phyloP scores from a whole-genome alignment of 2,888 invertebrate genomes.

The Ophioninae sp. region DNA sequence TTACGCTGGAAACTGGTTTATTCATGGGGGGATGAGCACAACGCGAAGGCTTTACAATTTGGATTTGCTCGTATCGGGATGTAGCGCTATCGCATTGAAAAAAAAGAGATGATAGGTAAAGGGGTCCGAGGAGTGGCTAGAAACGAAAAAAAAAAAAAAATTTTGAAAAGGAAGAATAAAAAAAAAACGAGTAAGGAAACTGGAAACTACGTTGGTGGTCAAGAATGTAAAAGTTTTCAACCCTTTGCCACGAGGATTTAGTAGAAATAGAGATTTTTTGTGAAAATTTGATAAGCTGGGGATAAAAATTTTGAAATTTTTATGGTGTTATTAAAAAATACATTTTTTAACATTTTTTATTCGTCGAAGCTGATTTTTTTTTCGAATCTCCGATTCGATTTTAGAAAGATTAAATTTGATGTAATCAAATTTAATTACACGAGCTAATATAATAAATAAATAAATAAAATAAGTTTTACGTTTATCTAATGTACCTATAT shows the following conservation, averaged over 20 bases:
- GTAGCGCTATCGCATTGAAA: constrained; percentile 10
- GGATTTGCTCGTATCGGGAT: constrained; percentile 1
- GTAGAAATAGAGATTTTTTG: neutral
- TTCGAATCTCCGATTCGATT: too few relatives aligned
- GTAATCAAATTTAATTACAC: too few relatives aligned
- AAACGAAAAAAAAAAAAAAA: constrained; percentile 35
- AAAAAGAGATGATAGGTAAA: constrained; percentile 1
- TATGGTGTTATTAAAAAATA: too few relatives aligned
- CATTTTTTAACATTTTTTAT: too few relatives aligned
- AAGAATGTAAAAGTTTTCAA: constrained; percentile 25
- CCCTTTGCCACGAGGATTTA: constrained; percentile 30
- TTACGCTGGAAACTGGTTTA: constrained; percentile 56
- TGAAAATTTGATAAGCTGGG: neutral
- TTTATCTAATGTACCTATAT: too few relatives aligned
- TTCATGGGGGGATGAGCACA: constrained; percentile 30
- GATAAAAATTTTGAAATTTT: too few relatives aligned
- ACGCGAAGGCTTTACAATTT: constrained; percentile 26
- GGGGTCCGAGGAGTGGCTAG: constrained; percentile 40
- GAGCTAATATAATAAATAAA: too few relatives aligned
- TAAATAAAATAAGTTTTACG: too few relatives aligned
- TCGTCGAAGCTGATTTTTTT: too few relatives aligned
- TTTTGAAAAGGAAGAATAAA: too few relatives aligned
- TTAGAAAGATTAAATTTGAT: too few relatives aligned
- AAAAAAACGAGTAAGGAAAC: neutral
- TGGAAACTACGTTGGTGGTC: constrained; percentile 42